Conservation (phyloP, 2,113 vertebrate genomes). For the Plotosus lineatus region DNA sequence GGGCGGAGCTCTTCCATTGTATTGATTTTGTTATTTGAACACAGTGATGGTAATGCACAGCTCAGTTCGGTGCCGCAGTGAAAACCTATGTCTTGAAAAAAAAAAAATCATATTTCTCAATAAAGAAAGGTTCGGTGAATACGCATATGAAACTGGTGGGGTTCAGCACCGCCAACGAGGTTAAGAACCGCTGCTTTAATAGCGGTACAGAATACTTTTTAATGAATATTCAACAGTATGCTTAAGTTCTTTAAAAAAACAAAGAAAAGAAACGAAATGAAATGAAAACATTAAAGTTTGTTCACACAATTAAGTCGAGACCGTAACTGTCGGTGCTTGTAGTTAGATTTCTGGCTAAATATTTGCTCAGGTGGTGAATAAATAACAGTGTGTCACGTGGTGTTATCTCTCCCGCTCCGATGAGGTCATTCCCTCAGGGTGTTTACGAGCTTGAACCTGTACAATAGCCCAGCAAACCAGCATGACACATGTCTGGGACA, state of each 20-base stretch:
- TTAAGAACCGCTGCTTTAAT: too few relatives aligned
- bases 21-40: too few relatives aligned
- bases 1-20: too few relatives aligned
- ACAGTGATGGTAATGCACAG: too few relatives aligned
- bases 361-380: slow-evolving; percentile 50
- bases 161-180: too few relatives aligned
- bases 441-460: slow-evolving; percentile 21
- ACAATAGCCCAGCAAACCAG: slow-evolving; percentile 15
- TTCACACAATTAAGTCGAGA: neutral
- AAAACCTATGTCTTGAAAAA: too few relatives aligned
- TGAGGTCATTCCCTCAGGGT: slow-evolving; percentile 50
- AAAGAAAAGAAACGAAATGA: neutral
- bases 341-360: slow-evolving; percentile 47
- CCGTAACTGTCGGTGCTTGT: neutral
- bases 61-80: too few relatives aligned
- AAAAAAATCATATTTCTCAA: too few relatives aligned
- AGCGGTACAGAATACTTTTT: neutral
- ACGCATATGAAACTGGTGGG: too few relatives aligned
- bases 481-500: slow-evolving; percentile 8
- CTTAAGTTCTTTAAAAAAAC: neutral
- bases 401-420: slow-evolving; percentile 51
- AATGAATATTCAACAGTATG: neutral
- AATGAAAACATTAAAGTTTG: neutral
- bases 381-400: slow-evolving; percentile 58
- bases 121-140: too few relatives aligned